Evolutionary conservation across 2,113 vertebrate species (phyloP).

Genomic region (Varanus komodoensis): DNA sequence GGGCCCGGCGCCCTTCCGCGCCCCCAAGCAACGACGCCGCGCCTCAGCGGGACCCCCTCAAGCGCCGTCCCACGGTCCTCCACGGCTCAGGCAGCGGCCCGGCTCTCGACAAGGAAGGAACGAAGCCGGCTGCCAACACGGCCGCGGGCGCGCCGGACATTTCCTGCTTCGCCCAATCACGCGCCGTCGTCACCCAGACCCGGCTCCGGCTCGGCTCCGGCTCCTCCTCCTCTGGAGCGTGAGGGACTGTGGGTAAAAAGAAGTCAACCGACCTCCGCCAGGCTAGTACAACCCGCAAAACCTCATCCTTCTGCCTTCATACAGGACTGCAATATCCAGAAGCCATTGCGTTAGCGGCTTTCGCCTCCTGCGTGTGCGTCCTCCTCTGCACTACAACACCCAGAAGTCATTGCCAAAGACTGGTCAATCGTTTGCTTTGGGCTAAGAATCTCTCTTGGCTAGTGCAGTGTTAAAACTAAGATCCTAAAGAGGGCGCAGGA

Average conservation of each 20-base stretch:
- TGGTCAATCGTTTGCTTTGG: background rate
- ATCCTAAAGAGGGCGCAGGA: no score
- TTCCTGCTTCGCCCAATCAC: background rate
- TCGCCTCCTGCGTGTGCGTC: background rate
- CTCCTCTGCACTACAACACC: background rate
- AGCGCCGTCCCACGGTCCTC: no score
- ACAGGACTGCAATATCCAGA: background rate
- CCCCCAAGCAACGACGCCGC: background rate
- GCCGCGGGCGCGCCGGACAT: background rate
- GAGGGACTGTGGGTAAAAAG: conserved; percentile 22
- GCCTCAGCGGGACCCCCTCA: background rate
- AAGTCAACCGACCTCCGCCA: background rate
- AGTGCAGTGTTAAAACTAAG: no score
- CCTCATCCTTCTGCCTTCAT: no score
- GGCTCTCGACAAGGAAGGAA: background rate
- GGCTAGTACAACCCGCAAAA: no score
- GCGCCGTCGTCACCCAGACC: background rate
- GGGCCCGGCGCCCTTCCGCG: no score
- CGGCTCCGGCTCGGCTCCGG: background rate
- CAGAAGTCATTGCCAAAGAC: background rate
- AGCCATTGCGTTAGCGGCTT: background rate
- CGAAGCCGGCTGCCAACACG: accelerated
- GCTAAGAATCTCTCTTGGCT: no score
- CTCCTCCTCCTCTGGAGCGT: background rate
- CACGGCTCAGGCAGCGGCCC: background rate